Conservation (phyloP, 1,140 invertebrate genomes). For the Theocolax elegans region DNA sequence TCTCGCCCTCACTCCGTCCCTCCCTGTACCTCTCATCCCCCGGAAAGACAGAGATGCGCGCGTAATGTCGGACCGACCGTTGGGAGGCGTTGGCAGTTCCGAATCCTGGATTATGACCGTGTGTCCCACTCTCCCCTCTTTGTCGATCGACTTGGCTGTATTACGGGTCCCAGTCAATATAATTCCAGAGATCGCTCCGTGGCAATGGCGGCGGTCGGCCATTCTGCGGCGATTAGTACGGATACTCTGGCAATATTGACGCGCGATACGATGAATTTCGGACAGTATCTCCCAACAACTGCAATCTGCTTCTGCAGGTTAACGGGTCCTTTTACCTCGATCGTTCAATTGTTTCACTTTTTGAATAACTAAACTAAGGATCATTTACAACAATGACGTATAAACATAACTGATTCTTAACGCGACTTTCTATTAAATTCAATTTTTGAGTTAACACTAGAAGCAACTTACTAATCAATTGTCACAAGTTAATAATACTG, state of each 20-base stretch:
- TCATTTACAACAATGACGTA: too few species aligned
- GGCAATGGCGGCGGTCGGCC: neutral
- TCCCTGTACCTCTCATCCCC: too few species aligned
- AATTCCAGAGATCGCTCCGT: slow-evolving; percentile 3
- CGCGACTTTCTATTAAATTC: too few species aligned
- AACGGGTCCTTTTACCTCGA: too few species aligned
- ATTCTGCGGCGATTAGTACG: slow-evolving; percentile 15
- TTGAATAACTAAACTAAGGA: too few species aligned
- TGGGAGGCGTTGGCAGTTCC: neutral
- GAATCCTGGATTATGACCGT: slow-evolving; percentile 5
- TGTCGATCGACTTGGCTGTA: neutral
- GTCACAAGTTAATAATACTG: too few species aligned
- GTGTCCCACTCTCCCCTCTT: too few species aligned
- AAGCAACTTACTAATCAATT: too few species aligned
- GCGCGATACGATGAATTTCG: slow-evolving; percentile 16
- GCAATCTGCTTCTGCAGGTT: neutral
- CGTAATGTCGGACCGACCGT: neutral
- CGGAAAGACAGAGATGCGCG: slow-evolving; percentile 14
- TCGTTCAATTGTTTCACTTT: too few species aligned
- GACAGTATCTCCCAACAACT: neutral
- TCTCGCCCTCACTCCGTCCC: too few species aligned
- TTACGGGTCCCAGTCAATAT: neutral
- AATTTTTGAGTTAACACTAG: too few species aligned
- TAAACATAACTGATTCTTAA: too few species aligned
- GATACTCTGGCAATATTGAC: neutral